Conservation (phyloP, 2,888 invertebrate genomes). For the Erebia ligea region DNA sequence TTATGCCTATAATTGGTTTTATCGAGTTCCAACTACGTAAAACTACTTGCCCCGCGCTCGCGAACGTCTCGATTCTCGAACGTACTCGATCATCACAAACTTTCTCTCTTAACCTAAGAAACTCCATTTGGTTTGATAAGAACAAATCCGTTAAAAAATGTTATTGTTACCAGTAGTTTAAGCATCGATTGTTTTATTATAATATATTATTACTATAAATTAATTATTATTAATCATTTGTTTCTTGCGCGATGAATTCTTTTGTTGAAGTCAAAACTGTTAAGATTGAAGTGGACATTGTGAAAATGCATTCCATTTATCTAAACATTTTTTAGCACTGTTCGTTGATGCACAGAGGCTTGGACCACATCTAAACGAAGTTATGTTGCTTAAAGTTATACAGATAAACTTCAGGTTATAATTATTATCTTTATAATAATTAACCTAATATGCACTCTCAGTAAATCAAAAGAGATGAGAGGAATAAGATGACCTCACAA, state of each 20-base stretch:
- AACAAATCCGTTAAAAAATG: conserved; percentile 49
- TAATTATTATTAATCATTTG: conserved; percentile 57
- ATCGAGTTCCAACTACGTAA: conserved; percentile 29
- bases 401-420: not conserved
- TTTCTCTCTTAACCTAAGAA: conserved; percentile 40
- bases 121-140: conserved; percentile 54
- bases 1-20: conserved; percentile 30
- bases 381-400: conserved; percentile 4
- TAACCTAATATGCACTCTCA: too few relatives aligned
- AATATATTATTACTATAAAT: conserved; percentile 51
- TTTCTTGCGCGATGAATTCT: conserved; percentile 61
- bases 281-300: conserved; percentile 70
- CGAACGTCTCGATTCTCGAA: conserved; percentile 22
- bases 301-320: conserved; percentile 80
- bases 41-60: conserved; percentile 40
- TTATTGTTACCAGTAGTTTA: conserved; percentile 82
- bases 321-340: conserved; percentile 69
- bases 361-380: conserved; percentile 45
- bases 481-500: too few relatives aligned
- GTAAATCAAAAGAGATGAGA: too few relatives aligned
- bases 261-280: conserved; percentile 60
- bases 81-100: conserved; percentile 40
- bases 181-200: conserved; percentile 71
- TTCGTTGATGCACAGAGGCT: conserved; percentile 67
- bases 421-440: not conserved